Evolutionary conservation across 2,113 vertebrate species (phyloP).

Genomic region (Barbus barbus): DNA sequence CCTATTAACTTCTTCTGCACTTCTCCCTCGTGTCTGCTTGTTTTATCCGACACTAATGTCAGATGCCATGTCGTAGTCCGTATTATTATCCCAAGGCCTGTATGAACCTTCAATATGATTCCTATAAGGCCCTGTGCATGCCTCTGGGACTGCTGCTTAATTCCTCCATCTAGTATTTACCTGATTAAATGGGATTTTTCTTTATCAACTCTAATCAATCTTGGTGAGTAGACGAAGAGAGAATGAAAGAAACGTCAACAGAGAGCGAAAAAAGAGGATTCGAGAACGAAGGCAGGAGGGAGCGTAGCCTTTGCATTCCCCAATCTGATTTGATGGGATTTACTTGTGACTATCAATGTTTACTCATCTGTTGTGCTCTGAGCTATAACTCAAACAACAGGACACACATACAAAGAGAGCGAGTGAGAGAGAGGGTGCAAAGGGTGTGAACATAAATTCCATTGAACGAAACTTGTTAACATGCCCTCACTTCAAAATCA

Average conservation of each 20-base stretch:
- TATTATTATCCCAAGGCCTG: conserved; percentile 25
- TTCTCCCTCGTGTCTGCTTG: conserved; percentile 28
- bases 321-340: conserved; percentile 42
- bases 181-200: conserved; percentile 41
- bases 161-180: conserved; percentile 12
- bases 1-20: conserved; percentile 33
- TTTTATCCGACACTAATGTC: conserved; percentile 45
- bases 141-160: not conserved
- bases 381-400: conserved; percentile 45
- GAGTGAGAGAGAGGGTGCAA: not conserved
- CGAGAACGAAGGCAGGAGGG: not conserved
- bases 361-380: conserved; percentile 47
- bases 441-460: conserved; percentile 27
- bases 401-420: conserved; percentile 23
- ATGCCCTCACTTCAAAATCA: conserved; percentile 18
- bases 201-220: conserved; percentile 31
- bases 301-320: conserved; percentile 22
- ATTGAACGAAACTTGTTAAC: conserved; percentile 19
- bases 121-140: not conserved
- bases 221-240: conserved; percentile 35
- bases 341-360: conserved; percentile 45
- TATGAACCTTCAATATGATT: conserved; percentile 10
- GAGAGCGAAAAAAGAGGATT: conserved; percentile 6
- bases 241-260: not conserved
- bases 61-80: conserved; percentile 25